Conservation (phyloP, 2,113 vertebrate genomes). For the Trematocara variabile region DNA sequence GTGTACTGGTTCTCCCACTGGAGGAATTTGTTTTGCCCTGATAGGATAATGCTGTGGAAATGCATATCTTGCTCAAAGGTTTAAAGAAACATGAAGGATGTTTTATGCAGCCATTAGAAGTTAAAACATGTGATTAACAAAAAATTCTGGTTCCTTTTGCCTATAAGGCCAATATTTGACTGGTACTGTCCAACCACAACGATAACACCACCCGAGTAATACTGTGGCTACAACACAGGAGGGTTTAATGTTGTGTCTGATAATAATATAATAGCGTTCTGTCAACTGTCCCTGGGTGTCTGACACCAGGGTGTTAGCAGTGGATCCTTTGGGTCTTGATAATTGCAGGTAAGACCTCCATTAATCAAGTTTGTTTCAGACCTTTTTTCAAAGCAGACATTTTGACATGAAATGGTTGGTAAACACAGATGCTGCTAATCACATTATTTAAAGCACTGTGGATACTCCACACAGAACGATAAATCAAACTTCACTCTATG, state of each 20-base stretch:
- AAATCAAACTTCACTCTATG: neutral
- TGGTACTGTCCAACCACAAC: neutral
- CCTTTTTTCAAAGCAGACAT: neutral
- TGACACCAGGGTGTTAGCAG: neutral
- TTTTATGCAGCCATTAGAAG: neutral
- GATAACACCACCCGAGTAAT: neutral
- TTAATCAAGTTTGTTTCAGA: neutral
- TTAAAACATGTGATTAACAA: neutral
- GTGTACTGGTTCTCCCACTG: fast-evolving
- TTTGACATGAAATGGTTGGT: neutral
- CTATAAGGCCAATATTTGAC: neutral
- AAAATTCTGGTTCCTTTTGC: neutral
- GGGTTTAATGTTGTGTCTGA: neutral
- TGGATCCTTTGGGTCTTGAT: neutral
- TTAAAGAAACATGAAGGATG: neutral
- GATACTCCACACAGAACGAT: neutral
- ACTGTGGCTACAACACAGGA: neutral
- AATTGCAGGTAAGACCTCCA: neutral
- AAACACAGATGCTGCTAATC: neutral
- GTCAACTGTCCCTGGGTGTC: neutral
- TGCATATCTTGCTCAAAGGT: neutral
- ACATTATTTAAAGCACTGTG: neutral
- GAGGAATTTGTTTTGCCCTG: neutral
- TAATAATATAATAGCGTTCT: neutral
- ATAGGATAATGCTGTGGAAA: neutral